Base-by-base conservation (phyloP, 2,113 vertebrate species). In the Oxyruncus cristatus region DNA sequence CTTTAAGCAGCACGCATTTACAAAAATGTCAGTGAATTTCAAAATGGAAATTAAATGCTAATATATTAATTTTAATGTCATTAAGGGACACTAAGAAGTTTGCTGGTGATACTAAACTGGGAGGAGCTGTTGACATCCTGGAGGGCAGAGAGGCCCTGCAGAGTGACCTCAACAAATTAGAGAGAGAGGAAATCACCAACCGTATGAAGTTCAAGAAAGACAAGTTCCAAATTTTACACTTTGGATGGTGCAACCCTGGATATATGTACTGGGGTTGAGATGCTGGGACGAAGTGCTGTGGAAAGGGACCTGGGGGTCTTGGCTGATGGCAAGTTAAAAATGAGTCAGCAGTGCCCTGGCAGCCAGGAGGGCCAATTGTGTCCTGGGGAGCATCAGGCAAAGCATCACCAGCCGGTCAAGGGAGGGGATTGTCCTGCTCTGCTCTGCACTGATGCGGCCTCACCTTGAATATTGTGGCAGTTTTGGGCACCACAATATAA, bases 11-110 rank as follows among this genome's bases (percentile, higher is more conserved):
- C 82, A 88, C 41, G 21, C 72, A 77, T 61, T 93, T 91, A 77
- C n/a, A 88, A 59, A 80, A 95, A 35, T 93, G 78, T 85, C 67
- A 90, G 11, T 59, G 87, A 95, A 95, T 93, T 47, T 39, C 88
- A 81, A 86, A 95, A 89, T 49, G 81, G 56, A 96, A 98, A 89
- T 89, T 26, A 96, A 93, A 95, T 46, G 49, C 33, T 93, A 66
- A 89, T 49, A 49, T 49, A 49, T 49, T 49, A 49, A 26, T 90
- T 96, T 41, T 85, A 93, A 91, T 78, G 23, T 13, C 26, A 91
- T 96, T 92, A 96, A 62, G 26, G 28, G 19, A n/a, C 24, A 47
- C 16, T 46, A 53, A 52, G 27, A 61, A 39, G 24, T 21, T 71
- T 71, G n/a, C 12, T 62, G 28, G 15, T 70, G 39, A n/a, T 28